Conservation (phyloP, 2,113 vertebrate genomes). For the Alligator mississippiensis region DNA sequence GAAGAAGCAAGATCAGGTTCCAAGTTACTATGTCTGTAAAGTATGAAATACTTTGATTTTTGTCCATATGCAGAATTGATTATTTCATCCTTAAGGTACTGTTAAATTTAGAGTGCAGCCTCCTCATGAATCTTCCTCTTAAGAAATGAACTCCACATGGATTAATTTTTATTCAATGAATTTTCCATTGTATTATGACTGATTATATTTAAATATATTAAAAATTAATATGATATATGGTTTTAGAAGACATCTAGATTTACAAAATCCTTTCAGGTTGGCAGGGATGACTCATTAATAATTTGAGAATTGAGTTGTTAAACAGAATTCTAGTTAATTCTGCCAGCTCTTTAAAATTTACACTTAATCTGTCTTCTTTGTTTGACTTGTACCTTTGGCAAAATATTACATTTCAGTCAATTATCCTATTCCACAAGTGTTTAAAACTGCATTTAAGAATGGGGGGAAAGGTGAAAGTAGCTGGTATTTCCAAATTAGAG, state of each 20-base stretch:
- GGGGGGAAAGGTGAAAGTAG: conserved; percentile 48
- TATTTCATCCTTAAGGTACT: conserved; percentile 29
- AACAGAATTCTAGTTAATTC: conserved; percentile 64
- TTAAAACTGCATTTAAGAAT: conserved; percentile 44
- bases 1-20: background rate
- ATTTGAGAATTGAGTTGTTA: conserved; percentile 62
- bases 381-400: conserved; percentile 56
- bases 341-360: conserved; percentile 62
- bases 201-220: conserved; percentile 12
- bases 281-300: conserved; percentile 55
- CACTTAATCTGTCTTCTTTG: conserved; percentile 65
- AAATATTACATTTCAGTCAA: conserved; percentile 26
- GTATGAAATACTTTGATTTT: conserved; percentile 33
- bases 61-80: conserved; percentile 6
- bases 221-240: conserved; percentile 44
- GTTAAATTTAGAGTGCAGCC: background rate
- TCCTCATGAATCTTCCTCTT: background rate
- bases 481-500: conserved; percentile 32
- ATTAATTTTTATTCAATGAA: conserved; percentile 35
- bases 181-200: conserved; percentile 58
- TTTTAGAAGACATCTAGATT: conserved; percentile 6
- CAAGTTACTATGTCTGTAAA: background rate
- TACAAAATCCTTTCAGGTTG: background rate
- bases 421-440: conserved; percentile 48
- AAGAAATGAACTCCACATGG: conserved; percentile 14